These are phyloP conservation scores for Pectinophora gossypiella DNA, from an alignment of 1,140 invertebrate species.

Conservation along the genomic window DNA sequence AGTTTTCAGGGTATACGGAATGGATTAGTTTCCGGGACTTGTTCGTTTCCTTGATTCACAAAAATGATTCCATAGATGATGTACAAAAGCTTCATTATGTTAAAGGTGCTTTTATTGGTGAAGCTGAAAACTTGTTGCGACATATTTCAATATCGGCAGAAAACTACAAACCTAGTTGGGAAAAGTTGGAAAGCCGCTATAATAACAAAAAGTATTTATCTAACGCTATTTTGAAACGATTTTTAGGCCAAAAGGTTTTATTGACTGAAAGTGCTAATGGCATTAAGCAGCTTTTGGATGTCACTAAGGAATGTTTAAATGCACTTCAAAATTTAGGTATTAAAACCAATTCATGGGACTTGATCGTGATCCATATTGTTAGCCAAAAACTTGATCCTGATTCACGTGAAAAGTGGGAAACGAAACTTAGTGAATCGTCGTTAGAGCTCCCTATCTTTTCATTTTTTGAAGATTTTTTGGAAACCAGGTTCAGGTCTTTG, in stretches of 20 bases:
- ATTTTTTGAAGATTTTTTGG: conserved; percentile 24
- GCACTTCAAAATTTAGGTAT: not conserved
- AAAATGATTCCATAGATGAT: not conserved
- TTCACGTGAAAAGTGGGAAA: conserved; percentile 19
- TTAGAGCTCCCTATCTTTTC: conserved; percentile 20
- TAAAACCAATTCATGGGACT: not conserved
- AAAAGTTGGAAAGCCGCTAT: conserved; percentile 13
- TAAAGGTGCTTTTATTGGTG: not conserved
- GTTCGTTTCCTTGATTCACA: not conserved
- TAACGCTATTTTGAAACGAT: conserved; percentile 21
- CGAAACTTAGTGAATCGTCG: conserved; percentile 1
- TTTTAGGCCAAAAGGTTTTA: conserved; percentile 11
- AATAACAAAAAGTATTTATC: conserved; percentile 23
- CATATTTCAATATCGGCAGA: not conserved
- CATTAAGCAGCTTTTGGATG: conserved; percentile 2
- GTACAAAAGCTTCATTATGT: conserved; percentile 2
- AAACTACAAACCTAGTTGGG: conserved; percentile 15
- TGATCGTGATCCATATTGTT: not conserved
- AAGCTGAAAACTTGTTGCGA: not conserved
- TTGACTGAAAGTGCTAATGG: not conserved
- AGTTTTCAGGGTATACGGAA: not conserved
- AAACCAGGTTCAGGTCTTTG: conserved; percentile 17
- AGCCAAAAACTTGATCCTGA: conserved; percentile 5
- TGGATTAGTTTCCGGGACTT: conserved; percentile 1
- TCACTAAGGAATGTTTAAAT: conserved; percentile 5